Conservation (phyloP, 1,140 invertebrate species). For the Bombus sylvicola region DNA sequence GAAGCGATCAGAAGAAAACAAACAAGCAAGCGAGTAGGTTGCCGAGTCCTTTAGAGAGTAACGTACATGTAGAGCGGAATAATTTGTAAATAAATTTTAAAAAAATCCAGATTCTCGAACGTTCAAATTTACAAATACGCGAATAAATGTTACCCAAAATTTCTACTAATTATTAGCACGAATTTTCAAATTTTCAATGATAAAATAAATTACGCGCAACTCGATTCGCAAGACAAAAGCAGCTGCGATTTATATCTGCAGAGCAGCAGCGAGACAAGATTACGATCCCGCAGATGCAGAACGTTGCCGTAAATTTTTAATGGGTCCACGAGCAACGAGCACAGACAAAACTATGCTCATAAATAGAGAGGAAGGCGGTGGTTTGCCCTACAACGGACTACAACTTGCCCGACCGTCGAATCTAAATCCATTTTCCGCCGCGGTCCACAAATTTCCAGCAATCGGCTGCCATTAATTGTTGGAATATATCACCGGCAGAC, state of each 20-base stretch:
- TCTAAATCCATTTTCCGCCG: slow-evolving; percentile 73
- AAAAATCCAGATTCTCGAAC: no score
- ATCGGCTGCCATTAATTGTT: slow-evolving; percentile 76
- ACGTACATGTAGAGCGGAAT: no score
- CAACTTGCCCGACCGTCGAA: slow-evolving; percentile 55
- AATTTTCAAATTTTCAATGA: no score
- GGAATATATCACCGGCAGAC: slow-evolving; percentile 73
- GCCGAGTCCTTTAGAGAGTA: no score
- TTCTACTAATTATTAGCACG: no score
- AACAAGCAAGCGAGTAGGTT: no score
- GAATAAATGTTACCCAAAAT: no score
- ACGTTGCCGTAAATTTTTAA: slow-evolving; percentile 41
- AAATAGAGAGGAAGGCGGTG: slow-evolving; percentile 17
- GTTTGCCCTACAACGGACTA: slow-evolving; percentile 33
- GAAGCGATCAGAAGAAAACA: no score
- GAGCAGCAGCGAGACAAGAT: slow-evolving; percentile 14
- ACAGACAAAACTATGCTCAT: slow-evolving; percentile 30
- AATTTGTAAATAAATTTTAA: no score
- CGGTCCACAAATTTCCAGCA: slow-evolving; percentile 74
- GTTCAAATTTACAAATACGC: no score
- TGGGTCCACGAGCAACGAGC: neutral
- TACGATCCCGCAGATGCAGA: neutral
- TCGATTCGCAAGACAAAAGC: no score
- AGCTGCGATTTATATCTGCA: neutral
- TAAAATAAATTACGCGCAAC: no score